Base-by-base conservation (phyloP, 1,140 invertebrate species). In the Bombus vancouverensis region DNA sequence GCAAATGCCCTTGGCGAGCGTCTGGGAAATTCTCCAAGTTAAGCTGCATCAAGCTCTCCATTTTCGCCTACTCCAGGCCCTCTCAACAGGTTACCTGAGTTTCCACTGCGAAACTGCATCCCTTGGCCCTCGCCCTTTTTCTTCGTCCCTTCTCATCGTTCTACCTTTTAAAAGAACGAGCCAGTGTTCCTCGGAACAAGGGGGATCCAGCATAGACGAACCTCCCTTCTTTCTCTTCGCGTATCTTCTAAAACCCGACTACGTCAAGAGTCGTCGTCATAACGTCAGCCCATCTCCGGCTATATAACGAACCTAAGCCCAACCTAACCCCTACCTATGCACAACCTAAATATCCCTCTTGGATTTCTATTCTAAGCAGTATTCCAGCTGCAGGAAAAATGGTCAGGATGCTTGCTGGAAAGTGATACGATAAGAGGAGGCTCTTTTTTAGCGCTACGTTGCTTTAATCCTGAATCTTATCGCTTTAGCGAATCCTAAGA, bases 81-180 rank as follows among this genome's bases (percentile, higher is more conserved):
- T 93, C 91, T 93, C 92, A 93, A 92, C 92, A 92, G 92, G 92
- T 92, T 93, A 93, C 81, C 84, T 88, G 86, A 84, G 86, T 88
- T 90, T 88, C 82, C 72, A 65, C 77, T 12, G 32, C 66, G 79
- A 70, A 87, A 83, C 86, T 90, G 86, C 74, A 74, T 78, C 73
- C 65, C 71, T 37, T 25, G 65, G 59, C 44, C 70, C 47, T 77
- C 32, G 71, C 71, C 65, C 75, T 57, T 32, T 59, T 74, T 2
- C 12, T n/a, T n/a, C 10, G 1, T 3, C 3, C 42, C 4, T 47
- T 47, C 57, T 6, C 3, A 12, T 47, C 68, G 18, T n/a, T 53
- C 59, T 18, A 18, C 2, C 22, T 80, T 70, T 39, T 39, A 59
- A 8, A 34, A 37, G 42, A 59, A 53, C 59, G 81, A 83, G 75